These are phyloP conservation scores for Seira ritae DNA, from an alignment of 2,888 invertebrate genomes.

Conservation along the genomic window DNA sequence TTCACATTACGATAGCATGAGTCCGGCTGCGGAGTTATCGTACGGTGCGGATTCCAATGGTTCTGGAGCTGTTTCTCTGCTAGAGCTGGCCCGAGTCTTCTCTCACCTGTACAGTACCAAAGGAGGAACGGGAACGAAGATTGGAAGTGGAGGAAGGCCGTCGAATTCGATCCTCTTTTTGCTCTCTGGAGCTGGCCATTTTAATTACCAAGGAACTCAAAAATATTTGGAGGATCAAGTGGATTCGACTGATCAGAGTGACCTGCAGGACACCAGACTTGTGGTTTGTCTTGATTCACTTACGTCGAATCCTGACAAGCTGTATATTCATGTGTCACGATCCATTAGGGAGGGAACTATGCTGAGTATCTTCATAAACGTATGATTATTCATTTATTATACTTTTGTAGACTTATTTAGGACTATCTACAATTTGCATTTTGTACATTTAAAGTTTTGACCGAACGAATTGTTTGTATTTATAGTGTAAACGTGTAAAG, in stretches of 20 bases:
- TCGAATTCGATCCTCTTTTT: constrained; percentile 88
- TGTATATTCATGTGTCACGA: constrained; percentile 96
- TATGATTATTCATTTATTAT: constrained; percentile 73
- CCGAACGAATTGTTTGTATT: too few relatives aligned
- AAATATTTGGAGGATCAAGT: constrained; percentile 96
- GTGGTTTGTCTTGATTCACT: constrained; percentile 89
- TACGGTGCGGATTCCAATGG: constrained; percentile 95
- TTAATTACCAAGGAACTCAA: constrained; percentile 96
- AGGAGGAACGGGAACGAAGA: constrained; percentile 18
- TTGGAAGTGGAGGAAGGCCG: constrained; percentile 79
- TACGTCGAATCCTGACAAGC: constrained; percentile 79
- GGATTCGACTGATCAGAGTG: constrained; percentile 78
- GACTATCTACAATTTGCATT: too few relatives aligned
- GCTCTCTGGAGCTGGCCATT: constrained; percentile 92
- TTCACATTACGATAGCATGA: constrained; percentile 95
- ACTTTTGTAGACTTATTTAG: too few relatives aligned
- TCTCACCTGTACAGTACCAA: constrained; percentile 87
- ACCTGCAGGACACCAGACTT: constrained; percentile 88
- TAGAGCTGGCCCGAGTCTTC: constrained; percentile 92
- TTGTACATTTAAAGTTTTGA: too few relatives aligned
- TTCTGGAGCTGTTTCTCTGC: constrained; percentile 89
- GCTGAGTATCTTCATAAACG: constrained; percentile 78
- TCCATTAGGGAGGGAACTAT: constrained; percentile 91
- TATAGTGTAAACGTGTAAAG: too few relatives aligned
- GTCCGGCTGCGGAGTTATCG: constrained; percentile 92